Evolutionary conservation across 2,888 invertebrate species (phyloP).

Genomic region (Sarcophaga carnaria): DNA sequence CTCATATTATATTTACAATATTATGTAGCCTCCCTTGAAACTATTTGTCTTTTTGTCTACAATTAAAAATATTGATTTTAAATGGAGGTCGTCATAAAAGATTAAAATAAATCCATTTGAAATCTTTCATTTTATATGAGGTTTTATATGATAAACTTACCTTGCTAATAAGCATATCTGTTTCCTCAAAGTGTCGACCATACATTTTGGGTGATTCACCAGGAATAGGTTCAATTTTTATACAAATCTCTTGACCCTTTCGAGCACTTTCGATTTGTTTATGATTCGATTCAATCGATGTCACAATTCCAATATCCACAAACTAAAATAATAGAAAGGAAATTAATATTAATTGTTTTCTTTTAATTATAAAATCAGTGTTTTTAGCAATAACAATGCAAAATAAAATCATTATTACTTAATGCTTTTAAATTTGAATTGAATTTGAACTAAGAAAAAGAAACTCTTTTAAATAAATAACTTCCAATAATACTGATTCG

Average conservation of each 20-base stretch:
- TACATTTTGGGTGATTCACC: conserved; percentile 99
- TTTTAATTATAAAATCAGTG: no score
- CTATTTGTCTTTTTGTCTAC: no score
- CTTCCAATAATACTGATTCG: no score
- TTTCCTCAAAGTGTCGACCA: conserved; percentile 98
- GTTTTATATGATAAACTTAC: conserved; percentile 82
- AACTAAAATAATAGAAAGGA: conserved; percentile 85
- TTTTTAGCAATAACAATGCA: no score
- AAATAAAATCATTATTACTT: no score
- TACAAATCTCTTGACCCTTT: conserved; percentile 97
- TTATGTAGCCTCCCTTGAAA: no score
- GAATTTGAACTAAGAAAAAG: not conserved
- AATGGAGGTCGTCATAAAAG: no score
- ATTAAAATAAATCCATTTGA: no score
- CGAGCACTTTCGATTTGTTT: conserved; percentile 96
- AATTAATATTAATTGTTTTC: not conserved
- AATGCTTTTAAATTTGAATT: no score
- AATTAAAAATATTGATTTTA: no score
- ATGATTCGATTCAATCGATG: conserved; percentile 97
- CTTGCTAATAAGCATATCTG: conserved; percentile 97
- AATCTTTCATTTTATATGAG: no score
- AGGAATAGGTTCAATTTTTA: conserved; percentile 97
- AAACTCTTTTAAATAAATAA: not conserved
- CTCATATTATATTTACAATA: no score
- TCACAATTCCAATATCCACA: conserved; percentile 95